Conservation (phyloP, 2,113 vertebrate genomes). For the Maccullochella peelii region DNA sequence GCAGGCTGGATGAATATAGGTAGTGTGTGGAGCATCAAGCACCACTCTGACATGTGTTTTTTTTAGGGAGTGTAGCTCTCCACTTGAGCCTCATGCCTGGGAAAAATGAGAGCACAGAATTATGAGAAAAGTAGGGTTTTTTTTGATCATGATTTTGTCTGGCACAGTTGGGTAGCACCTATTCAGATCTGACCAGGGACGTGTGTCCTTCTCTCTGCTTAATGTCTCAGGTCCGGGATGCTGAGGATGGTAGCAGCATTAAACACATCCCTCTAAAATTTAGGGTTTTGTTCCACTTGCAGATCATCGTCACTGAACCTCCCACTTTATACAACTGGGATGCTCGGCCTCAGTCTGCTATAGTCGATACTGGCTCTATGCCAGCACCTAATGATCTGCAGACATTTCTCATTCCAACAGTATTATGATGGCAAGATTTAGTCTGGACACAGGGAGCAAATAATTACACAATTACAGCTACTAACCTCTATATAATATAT, state of each 20-base stretch:
- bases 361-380: not conserved
- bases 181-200: not conserved
- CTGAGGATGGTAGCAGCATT: conserved; percentile 33
- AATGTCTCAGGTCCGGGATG: conserved; percentile 32
- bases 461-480: not conserved
- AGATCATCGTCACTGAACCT: conserved; percentile 67
- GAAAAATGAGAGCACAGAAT: conserved; percentile 7
- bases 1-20: conserved; percentile 75
- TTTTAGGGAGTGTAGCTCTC: conserved; percentile 9
- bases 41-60: conserved; percentile 76
- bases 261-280: conserved; percentile 64
- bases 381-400: conserved; percentile 12
- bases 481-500: not conserved
- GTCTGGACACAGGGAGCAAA: conserved; percentile 6
- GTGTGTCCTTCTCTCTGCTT: conserved; percentile 21
- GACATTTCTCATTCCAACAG: conserved; percentile 20
- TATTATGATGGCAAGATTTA: conserved; percentile 6
- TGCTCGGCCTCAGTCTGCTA: conserved; percentile 14
- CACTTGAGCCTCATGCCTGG: conserved; percentile 25
- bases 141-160: conserved; percentile 10
- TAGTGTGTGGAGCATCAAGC: conserved; percentile 74
- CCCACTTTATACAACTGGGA: conserved; percentile 52
- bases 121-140: not conserved
- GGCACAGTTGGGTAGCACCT: not conserved
- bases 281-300: conserved; percentile 71